These are phyloP conservation scores for Amorpha juglandis DNA, from an alignment of 2,888 invertebrate genomes.

Conservation along the genomic window DNA sequence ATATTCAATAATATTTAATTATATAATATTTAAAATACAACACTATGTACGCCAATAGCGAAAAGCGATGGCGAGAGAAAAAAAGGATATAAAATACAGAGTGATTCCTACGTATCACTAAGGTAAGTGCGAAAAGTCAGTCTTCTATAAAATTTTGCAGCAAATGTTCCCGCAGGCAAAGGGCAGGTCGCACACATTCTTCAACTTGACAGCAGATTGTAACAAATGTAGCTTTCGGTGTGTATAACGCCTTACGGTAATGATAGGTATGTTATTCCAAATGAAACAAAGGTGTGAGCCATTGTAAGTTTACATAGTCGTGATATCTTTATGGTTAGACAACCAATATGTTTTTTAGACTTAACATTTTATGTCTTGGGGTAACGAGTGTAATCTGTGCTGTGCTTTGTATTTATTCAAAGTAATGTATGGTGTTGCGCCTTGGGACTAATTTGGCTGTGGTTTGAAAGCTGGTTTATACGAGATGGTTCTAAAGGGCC, in stretches of 20 bases:
- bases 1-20: no score
- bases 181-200: conserved; percentile 28
- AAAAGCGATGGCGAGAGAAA: background rate
- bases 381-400: background rate
- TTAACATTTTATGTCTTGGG: no score
- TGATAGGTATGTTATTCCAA: background rate
- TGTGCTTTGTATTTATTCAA: background rate
- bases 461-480: no score
- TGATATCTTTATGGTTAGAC: background rate
- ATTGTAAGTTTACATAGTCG: conserved; percentile 2
- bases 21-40: no score
- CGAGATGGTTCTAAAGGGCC: no score
- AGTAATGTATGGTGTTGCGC: no score
- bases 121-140: background rate
- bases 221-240: conserved; percentile 9
- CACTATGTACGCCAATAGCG: background rate
- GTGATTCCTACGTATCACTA: background rate
- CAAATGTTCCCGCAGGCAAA: conserved; percentile 35
- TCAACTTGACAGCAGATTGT: conserved; percentile 18
- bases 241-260: background rate
- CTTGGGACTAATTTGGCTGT: no score
- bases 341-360: background rate
- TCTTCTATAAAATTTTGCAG: conserved; percentile 39
- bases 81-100: background rate
- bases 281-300: conserved; percentile 4